Evolutionary conservation across 1,140 invertebrate species (phyloP).

Genomic region (Trachymyrmex septentrionalis): DNA sequence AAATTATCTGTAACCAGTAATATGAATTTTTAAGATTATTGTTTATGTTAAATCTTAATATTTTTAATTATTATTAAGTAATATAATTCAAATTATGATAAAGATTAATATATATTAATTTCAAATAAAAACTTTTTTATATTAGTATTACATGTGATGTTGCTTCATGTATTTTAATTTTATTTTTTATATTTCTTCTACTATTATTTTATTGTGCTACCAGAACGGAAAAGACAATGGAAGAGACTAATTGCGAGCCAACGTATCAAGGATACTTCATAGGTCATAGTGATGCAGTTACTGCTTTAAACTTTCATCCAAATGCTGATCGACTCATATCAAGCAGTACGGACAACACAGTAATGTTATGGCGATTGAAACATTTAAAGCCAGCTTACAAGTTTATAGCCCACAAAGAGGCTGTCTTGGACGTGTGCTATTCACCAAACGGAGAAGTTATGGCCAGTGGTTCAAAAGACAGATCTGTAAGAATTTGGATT

Average conservation of each 20-base stretch:
- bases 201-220: not conserved
- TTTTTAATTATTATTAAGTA: too few species aligned
- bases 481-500: slow-evolving; percentile 94
- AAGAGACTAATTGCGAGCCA: slow-evolving; percentile 87
- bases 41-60: too few species aligned
- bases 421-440: slow-evolving; percentile 91
- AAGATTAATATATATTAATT: too few species aligned
- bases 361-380: slow-evolving; percentile 94
- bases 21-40: slow-evolving; percentile 2
- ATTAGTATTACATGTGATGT: not conserved
- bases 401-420: slow-evolving; percentile 89
- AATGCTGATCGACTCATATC: slow-evolving; percentile 92
- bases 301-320: slow-evolving; percentile 92
- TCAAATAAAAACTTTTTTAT: too few species aligned
- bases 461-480: slow-evolving; percentile 94
- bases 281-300: slow-evolving; percentile 92
- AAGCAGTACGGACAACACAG: slow-evolving; percentile 91
- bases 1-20: not conserved
- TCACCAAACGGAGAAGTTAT: slow-evolving; percentile 93
- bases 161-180: slow-evolving; percentile 4
- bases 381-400: slow-evolving; percentile 88
- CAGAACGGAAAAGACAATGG: slow-evolving; percentile 48
- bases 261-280: slow-evolving; percentile 92
- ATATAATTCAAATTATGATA: too few species aligned
- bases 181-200: not conserved